These are phyloP conservation scores for Ptilodon capucinus DNA, from an alignment of 2,888 invertebrate genomes.

Conservation along the genomic window DNA sequence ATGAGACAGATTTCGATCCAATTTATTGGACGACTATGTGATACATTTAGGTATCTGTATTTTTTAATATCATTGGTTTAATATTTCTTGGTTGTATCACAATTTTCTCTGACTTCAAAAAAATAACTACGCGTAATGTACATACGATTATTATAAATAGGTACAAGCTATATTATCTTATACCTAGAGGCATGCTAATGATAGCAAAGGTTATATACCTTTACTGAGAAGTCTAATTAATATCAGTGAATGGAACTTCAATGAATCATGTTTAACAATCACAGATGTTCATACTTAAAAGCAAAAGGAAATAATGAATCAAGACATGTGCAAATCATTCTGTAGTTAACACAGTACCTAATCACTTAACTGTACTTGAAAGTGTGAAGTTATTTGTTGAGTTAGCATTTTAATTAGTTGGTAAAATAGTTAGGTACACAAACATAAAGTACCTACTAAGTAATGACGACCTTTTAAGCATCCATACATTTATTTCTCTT, in stretches of 20 bases:
- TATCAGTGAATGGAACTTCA: background rate
- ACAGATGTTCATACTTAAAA: background rate
- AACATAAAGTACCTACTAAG: no score
- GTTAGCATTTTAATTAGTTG: no score
- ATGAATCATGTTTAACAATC: background rate
- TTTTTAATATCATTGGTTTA: no score
- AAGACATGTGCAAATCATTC: background rate
- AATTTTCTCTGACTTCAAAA: background rate
- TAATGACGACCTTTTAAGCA: background rate
- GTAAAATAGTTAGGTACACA: no score
- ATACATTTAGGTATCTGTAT: no score
- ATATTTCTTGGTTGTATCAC: no score
- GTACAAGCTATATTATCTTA: background rate
- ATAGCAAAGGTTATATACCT: background rate
- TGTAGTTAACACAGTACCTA: background rate
- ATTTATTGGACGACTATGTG: no score
- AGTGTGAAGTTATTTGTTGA: background rate
- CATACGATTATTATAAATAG: background rate
- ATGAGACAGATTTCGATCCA: no score
- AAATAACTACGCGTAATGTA: background rate
- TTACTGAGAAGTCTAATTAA: background rate
- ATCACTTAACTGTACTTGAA: background rate
- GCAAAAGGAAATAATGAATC: background rate
- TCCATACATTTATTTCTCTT: background rate
- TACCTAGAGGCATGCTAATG: background rate